Base-by-base conservation (phyloP, 2,888 invertebrate genomes). In the Drosophila peninsularis region DNA sequence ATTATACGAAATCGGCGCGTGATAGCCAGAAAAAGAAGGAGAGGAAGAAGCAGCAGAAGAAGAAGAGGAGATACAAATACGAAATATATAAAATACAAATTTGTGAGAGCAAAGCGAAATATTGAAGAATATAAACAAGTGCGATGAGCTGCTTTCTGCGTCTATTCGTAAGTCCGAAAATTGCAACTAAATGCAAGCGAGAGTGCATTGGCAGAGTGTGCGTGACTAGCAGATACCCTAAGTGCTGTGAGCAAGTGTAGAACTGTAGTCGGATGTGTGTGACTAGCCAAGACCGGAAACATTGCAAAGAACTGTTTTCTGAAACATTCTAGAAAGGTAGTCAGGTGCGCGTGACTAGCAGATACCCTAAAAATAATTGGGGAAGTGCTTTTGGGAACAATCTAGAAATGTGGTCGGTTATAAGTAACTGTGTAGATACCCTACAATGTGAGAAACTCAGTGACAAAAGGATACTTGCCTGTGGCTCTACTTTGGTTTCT, bases 101-200 rank as follows among this genome's bases (percentile, higher is more conserved):
- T 52, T n/a, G 14, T 9, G 36, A 50, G 21, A 34, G 50, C 6
- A 34, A 21, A 50, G 10, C 21, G 11, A 14, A 69, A 70, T 76
- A 60, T 71, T 49, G 14, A 21, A 54, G 69, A 66, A 62, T 61
- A 61, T 67, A 37, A 66, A 72, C 70, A 72, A 66, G 71, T 78
- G 79, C 73, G 74, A 89, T 90, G 89, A 86, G 81, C 66, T 85
- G 77, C 54, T 90, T 90, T 73, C 67, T 88, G 45, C 87, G 80
- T 61, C 75, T 90, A 49, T 87, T 89, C 80, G 89, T 89, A 82
- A 89, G 89, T 82, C 17, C 30, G 37, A 21, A 45, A 47, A 66
- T 60, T 62, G 55, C 53, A 36, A 24, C 24, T 9, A 47, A 66
- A 56, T 62, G 55, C 53, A 36, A 24, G 36, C 14, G 10, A 52